Evolutionary conservation across 1,140 invertebrate genomes (phyloP).

Genomic region (Orussus abietinus): DNA sequence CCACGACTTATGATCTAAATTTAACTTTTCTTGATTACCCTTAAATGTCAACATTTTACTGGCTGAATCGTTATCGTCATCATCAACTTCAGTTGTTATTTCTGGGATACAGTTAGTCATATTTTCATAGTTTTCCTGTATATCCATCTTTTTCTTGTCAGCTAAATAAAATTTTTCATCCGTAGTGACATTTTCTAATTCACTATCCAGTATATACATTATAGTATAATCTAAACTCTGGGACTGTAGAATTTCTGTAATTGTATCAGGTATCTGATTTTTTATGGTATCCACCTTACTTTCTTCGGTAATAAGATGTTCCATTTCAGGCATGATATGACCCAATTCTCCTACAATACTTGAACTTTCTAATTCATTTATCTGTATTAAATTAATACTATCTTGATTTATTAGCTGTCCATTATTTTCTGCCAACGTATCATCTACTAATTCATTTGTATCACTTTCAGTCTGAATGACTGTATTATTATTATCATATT

Average conservation of each 20-base stretch:
- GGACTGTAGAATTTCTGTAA: slow-evolving; percentile 16
- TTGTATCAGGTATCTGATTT: slow-evolving; percentile 16
- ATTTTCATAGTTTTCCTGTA: background rate
- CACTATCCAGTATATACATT: slow-evolving; percentile 24
- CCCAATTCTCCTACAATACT: slow-evolving; percentile 1
- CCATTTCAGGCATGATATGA: background rate
- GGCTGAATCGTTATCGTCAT: background rate
- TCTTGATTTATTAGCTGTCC: too few relatives aligned
- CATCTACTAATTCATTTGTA: background rate
- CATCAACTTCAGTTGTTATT: background rate
- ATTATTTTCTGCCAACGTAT: too few relatives aligned
- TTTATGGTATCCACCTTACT: slow-evolving; percentile 10
- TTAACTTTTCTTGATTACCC: too few relatives aligned
- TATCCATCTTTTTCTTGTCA: background rate
- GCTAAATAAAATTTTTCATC: background rate
- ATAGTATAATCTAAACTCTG: slow-evolving; percentile 22
- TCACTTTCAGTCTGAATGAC: too few relatives aligned
- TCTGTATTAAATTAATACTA: too few relatives aligned
- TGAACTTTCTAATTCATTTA: background rate
- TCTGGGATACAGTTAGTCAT: background rate
- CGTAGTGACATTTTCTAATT: slow-evolving; percentile 4
- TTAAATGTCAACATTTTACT: background rate
- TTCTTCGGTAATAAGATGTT: background rate
- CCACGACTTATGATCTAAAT: too few relatives aligned
- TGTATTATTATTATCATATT: background rate